Percentiles rank a stretch among this genome's conserved stretches.
Conservation (phyloP, 2,113 vertebrate genomes). For the Microcebus tavaratra region DNA sequence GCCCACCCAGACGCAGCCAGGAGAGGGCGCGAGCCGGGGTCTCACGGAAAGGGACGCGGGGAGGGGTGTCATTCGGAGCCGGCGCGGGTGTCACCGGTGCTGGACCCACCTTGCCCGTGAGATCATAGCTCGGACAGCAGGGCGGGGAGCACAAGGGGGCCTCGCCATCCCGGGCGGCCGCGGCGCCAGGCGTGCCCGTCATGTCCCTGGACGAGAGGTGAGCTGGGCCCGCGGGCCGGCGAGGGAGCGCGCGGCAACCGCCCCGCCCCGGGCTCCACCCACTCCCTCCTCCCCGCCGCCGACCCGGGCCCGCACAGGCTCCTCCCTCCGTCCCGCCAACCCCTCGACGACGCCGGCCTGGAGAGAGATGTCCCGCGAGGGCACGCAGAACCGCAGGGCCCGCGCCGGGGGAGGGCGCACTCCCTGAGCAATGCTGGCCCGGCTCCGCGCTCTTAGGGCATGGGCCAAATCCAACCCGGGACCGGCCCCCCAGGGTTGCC, state of each 20-base stretch:
- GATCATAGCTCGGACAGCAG: constrained; percentile 69
- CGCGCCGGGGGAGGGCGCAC: background rate
- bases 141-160: background rate
- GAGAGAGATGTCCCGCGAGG: background rate
- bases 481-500: background rate
- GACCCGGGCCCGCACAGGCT: background rate
- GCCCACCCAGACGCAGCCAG: background rate
- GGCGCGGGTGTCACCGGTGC: background rate
- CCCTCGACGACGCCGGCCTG: background rate
- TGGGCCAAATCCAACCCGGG: background rate
- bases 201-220: constrained; percentile 62
- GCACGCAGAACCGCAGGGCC: background rate
- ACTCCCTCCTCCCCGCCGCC: constrained; percentile 6
- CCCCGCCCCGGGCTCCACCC: constrained; percentile 68
- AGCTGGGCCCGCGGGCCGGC: background rate
- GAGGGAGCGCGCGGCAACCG: constrained; percentile 6
- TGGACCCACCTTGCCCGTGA: constrained; percentile 84
- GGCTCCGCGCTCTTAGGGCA: background rate
- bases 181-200: constrained; percentile 51
- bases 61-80: background rate
- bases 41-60: background rate
- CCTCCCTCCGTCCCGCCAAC: constrained; percentile 26
- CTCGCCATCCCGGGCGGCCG: constrained; percentile 48
- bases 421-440: background rate
- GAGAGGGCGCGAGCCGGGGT: background rate